Percentiles rank a stretch among this genome's conserved stretches.
Evolutionary conservation across 1,140 invertebrate species (phyloP).

Genomic region (Frieseomelitta varia): DNA sequence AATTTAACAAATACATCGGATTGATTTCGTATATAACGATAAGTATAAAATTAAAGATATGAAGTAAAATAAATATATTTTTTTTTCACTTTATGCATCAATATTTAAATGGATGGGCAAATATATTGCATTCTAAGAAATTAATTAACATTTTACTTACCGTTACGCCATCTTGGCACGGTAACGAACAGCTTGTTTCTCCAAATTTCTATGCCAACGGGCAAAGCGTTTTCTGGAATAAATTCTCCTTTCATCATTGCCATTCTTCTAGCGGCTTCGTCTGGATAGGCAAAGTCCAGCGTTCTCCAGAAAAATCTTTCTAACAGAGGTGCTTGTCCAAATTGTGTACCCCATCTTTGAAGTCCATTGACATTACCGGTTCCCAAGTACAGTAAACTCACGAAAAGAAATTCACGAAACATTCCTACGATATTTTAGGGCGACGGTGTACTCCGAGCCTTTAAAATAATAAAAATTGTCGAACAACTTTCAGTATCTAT

Average conservation of each 20-base stretch:
- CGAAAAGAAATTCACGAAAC: background rate
- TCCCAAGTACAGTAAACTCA: slow-evolving; percentile 17
- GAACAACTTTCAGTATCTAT: background rate
- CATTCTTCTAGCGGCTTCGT: slow-evolving; percentile 83
- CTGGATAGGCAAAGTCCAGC: slow-evolving; percentile 89
- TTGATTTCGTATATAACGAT: too few species aligned
- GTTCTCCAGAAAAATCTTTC: slow-evolving; percentile 88
- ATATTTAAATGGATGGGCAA: background rate
- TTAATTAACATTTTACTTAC: slow-evolving; percentile 73
- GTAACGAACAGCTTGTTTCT: slow-evolving; percentile 89
- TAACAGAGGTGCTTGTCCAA: slow-evolving; percentile 82
- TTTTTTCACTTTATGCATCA: background rate
- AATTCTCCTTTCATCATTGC: slow-evolving; percentile 86
- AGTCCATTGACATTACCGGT: slow-evolving; percentile 40
- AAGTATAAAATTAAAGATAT: background rate
- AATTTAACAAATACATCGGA: too few species aligned
- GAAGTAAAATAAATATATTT: background rate
- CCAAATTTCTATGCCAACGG: slow-evolving; percentile 91
- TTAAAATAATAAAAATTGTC: background rate
- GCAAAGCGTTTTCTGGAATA: slow-evolving; percentile 88
- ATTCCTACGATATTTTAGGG: background rate
- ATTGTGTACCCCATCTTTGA: slow-evolving; percentile 63
- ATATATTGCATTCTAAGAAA: background rate
- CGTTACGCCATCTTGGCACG: slow-evolving; percentile 88
- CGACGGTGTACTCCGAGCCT: background rate